Conservation (phyloP, 1,140 invertebrate species). For the Papilio polytes region DNA sequence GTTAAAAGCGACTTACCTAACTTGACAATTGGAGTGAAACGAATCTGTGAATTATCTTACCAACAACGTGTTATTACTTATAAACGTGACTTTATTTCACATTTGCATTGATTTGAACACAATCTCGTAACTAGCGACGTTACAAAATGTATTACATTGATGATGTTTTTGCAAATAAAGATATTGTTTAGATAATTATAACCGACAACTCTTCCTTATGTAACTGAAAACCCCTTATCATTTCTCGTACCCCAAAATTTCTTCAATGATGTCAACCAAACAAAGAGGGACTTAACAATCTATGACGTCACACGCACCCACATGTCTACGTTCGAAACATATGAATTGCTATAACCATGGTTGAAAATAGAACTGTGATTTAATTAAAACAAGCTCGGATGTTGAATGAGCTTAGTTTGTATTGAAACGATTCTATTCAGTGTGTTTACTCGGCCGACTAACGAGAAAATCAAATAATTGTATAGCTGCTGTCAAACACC, state of each 20-base stretch:
- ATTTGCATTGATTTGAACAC: neutral
- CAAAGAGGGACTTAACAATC: neutral
- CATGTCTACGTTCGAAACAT: neutral
- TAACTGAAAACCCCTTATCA: neutral
- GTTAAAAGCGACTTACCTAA: conserved; percentile 39
- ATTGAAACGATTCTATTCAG: conserved; percentile 32
- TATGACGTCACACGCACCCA: neutral
- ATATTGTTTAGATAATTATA: neutral
- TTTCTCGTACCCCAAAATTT: neutral
- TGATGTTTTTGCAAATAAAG: no score
- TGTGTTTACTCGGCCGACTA: conserved; percentile 28
- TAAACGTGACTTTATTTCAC: conserved; percentile 37
- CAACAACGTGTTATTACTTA: conserved; percentile 40
- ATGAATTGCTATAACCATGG: neutral
- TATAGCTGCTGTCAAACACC: conserved; percentile 9
- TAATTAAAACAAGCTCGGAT: conserved; percentile 29
- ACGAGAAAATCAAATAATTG: conserved; percentile 31
- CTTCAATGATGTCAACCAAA: neutral
- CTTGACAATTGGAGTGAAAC: conserved; percentile 47
- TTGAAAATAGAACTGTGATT: conserved; percentile 27
- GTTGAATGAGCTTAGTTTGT: conserved; percentile 23
- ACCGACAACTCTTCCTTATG: neutral
- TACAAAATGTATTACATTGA: neutral
- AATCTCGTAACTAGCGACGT: neutral
- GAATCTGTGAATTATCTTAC: conserved; percentile 45